Evolutionary conservation across 2,888 invertebrate genomes (phyloP).

Genomic region (Pomacea canaliculata): DNA sequence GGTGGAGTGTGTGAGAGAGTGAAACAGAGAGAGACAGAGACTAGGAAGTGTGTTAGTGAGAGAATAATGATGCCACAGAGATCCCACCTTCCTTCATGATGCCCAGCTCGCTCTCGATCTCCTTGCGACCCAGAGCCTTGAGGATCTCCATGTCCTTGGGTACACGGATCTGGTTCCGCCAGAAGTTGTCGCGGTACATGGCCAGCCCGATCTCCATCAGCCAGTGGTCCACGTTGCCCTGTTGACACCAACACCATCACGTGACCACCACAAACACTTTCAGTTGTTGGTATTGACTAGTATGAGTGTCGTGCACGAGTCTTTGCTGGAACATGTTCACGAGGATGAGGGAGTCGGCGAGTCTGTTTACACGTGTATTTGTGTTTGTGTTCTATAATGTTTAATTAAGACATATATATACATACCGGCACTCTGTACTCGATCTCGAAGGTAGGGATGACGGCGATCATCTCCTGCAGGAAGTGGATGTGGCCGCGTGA

Average conservation of each 20-base stretch:
- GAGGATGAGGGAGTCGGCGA: too few species aligned
- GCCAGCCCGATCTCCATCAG: slow-evolving; percentile 52
- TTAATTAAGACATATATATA: not conserved
- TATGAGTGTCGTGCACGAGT: too few species aligned
- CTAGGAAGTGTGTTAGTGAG: too few species aligned
- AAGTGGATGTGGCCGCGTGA: slow-evolving; percentile 40
- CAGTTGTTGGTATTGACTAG: too few species aligned
- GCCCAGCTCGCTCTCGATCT: slow-evolving; percentile 54
- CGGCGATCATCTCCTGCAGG: slow-evolving; percentile 43
- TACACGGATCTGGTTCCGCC: slow-evolving; percentile 46
- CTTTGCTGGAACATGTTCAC: too few species aligned
- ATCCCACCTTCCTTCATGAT: slow-evolving; percentile 53
- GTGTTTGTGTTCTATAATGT: too few species aligned
- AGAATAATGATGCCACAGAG: too few species aligned
- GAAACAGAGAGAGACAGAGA: too few species aligned
- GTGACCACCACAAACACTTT: too few species aligned
- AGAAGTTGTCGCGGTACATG: slow-evolving; percentile 52
- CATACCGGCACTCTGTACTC: slow-evolving; percentile 51
- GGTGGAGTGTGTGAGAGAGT: too few species aligned
- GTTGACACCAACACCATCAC: not conserved
- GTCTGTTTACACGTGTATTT: too few species aligned
- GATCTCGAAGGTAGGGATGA: slow-evolving; percentile 53
- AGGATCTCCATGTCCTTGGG: slow-evolving; percentile 57
- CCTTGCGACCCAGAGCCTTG: slow-evolving; percentile 50
- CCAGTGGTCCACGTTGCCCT: slow-evolving; percentile 56